Evolutionary conservation across 2,797 vertebrate species (phyloP).

Genomic region (Dendrocincla fuliginosa): DNA sequence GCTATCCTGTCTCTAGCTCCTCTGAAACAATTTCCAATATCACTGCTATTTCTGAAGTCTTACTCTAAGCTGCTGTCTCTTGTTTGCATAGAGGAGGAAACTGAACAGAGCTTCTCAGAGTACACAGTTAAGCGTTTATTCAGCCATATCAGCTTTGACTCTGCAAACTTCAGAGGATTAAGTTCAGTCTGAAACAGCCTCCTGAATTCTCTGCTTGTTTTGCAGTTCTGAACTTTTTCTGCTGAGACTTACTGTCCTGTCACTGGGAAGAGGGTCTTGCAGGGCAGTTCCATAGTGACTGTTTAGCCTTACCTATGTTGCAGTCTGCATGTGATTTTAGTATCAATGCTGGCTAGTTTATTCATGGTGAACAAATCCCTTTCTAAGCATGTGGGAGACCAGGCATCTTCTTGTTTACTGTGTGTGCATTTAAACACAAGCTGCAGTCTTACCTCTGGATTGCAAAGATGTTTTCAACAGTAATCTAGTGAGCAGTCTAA

Average conservation of each 20-base stretch:
- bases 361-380: background rate
- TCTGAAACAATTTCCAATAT: background rate
- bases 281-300: background rate
- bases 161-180: background rate
- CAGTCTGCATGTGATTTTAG: background rate
- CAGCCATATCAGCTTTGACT: background rate
- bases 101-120: background rate
- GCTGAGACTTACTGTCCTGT: background rate
- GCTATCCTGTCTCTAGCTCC: background rate
- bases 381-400: background rate
- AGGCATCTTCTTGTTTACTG: background rate
- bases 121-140: background rate
- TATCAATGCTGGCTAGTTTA: background rate
- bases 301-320: background rate
- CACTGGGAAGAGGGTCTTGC: background rate
- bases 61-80: background rate
- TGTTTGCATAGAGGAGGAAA: background rate
- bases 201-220: background rate
- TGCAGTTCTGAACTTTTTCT: background rate
- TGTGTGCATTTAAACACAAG: background rate
- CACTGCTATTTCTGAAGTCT: background rate
- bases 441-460: background rate
- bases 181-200: background rate
- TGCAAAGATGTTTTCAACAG: background rate
- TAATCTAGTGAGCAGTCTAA: background rate